phyloP scores from a whole-genome alignment of 2,888 invertebrate genomes.

The Apodemia mormo region DNA sequence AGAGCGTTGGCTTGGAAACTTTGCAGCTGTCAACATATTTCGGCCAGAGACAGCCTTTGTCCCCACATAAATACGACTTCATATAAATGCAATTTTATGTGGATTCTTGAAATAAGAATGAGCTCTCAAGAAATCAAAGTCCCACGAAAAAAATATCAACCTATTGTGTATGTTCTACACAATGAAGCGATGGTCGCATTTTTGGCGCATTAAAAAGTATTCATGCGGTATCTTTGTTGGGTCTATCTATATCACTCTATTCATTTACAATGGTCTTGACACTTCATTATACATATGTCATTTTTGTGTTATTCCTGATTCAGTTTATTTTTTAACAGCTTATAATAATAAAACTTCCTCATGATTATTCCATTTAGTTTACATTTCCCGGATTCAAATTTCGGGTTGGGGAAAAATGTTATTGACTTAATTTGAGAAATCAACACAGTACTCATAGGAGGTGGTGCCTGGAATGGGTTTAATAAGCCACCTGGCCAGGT shows the following conservation, averaged over 20 bases:
- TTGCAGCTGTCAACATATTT: slow-evolving; percentile 74
- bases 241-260: slow-evolving; percentile 64
- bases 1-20: slow-evolving; percentile 56
- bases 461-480: no score
- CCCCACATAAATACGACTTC: slow-evolving; percentile 70
- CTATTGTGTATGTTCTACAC: slow-evolving; percentile 65
- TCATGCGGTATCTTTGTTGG: slow-evolving; percentile 76
- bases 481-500: no score
- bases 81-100: slow-evolving; percentile 76
- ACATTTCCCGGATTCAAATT: no score
- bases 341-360: no score
- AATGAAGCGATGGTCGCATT: slow-evolving; percentile 77
- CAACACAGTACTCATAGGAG: no score
- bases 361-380: no score
- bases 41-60: slow-evolving; percentile 71
- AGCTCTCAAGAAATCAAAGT: slow-evolving; percentile 68
- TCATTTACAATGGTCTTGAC: slow-evolving; percentile 59
- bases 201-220: slow-evolving; percentile 81
- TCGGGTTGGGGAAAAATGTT: no score
- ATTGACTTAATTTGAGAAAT: no score
- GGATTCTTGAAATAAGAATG: slow-evolving; percentile 70
- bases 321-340: no score
- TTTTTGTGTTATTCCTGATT: slow-evolving; percentile 41
- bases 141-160: slow-evolving; percentile 63
- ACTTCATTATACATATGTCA: slow-evolving; percentile 64